Conservation (phyloP, 2,797 vertebrate genomes). For the Eulemur mongoz region DNA sequence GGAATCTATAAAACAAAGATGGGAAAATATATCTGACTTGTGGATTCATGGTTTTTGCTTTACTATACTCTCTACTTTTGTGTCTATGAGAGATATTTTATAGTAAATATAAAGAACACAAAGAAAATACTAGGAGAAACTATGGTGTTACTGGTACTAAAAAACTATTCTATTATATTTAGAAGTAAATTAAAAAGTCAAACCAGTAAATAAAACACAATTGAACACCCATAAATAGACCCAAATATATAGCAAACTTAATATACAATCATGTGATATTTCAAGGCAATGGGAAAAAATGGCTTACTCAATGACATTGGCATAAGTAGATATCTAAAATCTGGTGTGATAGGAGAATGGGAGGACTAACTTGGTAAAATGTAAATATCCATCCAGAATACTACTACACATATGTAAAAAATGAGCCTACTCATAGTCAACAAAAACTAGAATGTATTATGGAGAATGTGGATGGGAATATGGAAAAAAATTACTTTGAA, state of each 20-base stretch:
- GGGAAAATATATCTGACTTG: not conserved
- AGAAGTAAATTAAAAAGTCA: not conserved
- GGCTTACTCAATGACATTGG: not conserved
- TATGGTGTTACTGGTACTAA: not conserved
- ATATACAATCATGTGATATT: not conserved
- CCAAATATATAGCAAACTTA: not conserved
- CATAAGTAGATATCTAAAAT: not conserved
- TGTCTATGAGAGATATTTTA: not conserved
- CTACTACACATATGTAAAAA: not conserved
- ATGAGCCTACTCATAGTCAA: not conserved
- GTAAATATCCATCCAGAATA: not conserved
- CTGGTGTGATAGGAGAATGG: accelerated
- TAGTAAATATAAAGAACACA: not conserved
- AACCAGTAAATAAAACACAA: not conserved
- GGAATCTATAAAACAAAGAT: not conserved
- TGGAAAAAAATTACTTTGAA: not conserved
- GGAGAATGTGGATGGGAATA: not conserved
- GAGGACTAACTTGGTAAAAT: not conserved
- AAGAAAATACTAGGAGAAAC: not conserved
- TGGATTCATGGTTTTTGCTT: not conserved
- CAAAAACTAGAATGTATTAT: not conserved
- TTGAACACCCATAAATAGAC: not conserved
- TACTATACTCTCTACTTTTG: not conserved
- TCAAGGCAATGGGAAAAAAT: not conserved
- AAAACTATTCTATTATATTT: not conserved